Evolutionary conservation across 2,797 vertebrate species (phyloP).

Genomic region (Tapera naevia): DNA sequence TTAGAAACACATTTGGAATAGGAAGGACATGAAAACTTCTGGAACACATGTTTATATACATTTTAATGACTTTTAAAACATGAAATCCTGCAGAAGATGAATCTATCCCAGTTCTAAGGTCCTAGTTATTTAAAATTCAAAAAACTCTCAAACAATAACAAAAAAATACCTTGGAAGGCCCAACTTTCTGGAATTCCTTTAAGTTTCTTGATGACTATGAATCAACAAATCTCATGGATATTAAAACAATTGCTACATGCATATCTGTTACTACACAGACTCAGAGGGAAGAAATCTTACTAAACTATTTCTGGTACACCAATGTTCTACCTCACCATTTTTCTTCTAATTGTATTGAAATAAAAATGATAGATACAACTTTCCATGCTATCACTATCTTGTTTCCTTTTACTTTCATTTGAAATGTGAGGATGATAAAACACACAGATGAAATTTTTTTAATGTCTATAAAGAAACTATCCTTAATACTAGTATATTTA

Average conservation of each 20-base stretch:
- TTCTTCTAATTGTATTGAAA: background rate
- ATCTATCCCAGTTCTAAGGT: background rate
- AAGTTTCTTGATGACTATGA: background rate
- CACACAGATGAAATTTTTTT: background rate
- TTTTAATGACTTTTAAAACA: background rate
- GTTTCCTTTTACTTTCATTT: background rate
- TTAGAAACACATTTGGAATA: background rate
- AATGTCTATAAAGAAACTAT: background rate
- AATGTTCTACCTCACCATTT: background rate
- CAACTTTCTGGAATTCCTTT: background rate
- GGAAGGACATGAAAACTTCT: background rate
- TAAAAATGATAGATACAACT: background rate
- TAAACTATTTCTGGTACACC: background rate
- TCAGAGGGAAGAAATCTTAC: background rate
- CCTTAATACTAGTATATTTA: background rate
- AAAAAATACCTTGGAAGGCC: background rate
- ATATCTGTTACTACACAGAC: background rate
- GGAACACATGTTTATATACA: rapidly evolving
- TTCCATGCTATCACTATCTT: background rate
- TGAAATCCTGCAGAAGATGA: background rate
- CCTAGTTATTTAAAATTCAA: background rate
- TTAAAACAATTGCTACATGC: background rate
- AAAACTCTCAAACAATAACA: background rate
- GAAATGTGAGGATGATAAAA: background rate
- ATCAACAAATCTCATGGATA: background rate